Percentiles rank a stretch among this genome's conserved stretches.
phyloP scores from a whole-genome alignment of 1,140 invertebrate genomes.

The Coenobita brevimanus region DNA sequence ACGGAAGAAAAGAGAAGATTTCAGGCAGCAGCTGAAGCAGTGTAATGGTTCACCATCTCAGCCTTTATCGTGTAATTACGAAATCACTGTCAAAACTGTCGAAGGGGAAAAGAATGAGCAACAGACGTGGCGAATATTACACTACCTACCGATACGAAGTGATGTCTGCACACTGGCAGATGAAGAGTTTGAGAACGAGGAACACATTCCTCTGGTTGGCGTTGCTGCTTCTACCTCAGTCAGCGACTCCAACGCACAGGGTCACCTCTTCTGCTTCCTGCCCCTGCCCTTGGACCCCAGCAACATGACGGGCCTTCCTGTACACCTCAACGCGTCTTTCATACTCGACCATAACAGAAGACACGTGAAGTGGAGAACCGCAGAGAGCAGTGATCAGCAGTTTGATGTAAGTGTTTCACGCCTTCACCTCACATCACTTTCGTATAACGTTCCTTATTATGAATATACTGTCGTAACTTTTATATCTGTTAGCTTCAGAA shows the following conservation, averaged over 20 bases:
- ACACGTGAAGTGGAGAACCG: slow-evolving; percentile 47
- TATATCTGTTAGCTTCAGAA: no score
- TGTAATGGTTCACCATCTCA: slow-evolving; percentile 21
- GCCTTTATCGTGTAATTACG: not conserved
- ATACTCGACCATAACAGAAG: slow-evolving; percentile 32
- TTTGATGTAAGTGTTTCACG: slow-evolving; percentile 39
- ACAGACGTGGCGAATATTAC: slow-evolving; percentile 2
- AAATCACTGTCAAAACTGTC: not conserved
- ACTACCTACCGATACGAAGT: slow-evolving; percentile 12
- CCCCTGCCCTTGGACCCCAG: not conserved
- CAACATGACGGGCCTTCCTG: slow-evolving; percentile 30
- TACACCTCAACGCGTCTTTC: slow-evolving; percentile 35
- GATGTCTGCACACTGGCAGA: not conserved
- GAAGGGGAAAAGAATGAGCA: not conserved
- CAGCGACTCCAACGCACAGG: not conserved
- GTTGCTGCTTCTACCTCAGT: not conserved
- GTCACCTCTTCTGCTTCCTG: slow-evolving; percentile 42
- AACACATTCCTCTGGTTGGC: slow-evolving; percentile 26
- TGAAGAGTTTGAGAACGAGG: not conserved
- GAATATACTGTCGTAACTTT: no score
- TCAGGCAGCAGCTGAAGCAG: slow-evolving; percentile 4
- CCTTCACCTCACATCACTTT: no score
- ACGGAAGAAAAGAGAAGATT: not conserved
- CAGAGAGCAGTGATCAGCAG: slow-evolving; percentile 22
- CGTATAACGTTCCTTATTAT: no score